Evolutionary conservation across 2,797 vertebrate species (phyloP).

Genomic region (Uromys caudimaculatus): DNA sequence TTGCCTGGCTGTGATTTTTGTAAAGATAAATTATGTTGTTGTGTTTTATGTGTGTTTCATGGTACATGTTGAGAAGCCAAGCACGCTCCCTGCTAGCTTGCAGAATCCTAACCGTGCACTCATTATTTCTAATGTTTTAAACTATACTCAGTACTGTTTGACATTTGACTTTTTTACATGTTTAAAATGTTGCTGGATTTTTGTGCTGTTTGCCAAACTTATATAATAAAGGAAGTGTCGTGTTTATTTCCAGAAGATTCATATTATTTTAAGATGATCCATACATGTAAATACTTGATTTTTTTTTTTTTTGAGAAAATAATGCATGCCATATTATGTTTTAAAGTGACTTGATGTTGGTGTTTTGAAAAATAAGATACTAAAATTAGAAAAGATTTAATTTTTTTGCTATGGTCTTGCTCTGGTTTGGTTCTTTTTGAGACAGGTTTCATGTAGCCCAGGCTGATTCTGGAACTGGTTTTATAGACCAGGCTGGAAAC

Average conservation of each 20-base stretch:
- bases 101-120: conserved; percentile 69
- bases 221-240: conserved; percentile 79
- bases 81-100: conserved; percentile 72
- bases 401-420: not conserved
- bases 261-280: conserved; percentile 74
- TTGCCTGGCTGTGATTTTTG: conserved; percentile 78
- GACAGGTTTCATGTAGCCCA: not conserved
- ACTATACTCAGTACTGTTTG: conserved; percentile 65
- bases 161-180: conserved; percentile 80
- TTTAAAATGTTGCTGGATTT: conserved; percentile 83
- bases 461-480: not conserved
- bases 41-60: conserved; percentile 61
- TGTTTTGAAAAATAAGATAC: conserved; percentile 25
- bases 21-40: conserved; percentile 76
- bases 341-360: conserved; percentile 66
- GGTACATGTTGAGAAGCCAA: conserved; percentile 72
- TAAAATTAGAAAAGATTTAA: not conserved
- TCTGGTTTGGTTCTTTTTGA: not conserved
- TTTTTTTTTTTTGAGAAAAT: conserved; percentile 58
- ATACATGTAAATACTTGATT: conserved; percentile 37
- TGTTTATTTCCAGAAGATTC: conserved; percentile 78
- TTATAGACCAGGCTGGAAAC: not conserved
- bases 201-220: conserved; percentile 85
- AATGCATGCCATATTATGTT: conserved; percentile 29
- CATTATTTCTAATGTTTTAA: conserved; percentile 78